Evolutionary conservation across 2,797 vertebrate genomes (phyloP).

Genomic region (Notoglanidium macrostoma): DNA sequence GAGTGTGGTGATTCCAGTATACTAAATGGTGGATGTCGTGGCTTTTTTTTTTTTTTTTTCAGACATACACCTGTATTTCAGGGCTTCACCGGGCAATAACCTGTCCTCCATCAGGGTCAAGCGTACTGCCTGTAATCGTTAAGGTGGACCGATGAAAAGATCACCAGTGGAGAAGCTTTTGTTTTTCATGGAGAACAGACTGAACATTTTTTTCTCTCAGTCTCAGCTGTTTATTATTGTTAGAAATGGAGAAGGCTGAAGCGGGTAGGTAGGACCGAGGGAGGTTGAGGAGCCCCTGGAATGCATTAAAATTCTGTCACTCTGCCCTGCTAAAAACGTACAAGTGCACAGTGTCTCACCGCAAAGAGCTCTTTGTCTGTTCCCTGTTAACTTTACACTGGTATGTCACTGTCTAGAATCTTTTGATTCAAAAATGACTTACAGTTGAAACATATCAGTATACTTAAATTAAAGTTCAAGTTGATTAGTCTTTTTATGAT

Average conservation of each 20-base stretch:
- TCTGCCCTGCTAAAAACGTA: constrained; percentile 26
- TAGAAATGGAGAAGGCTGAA: constrained; percentile 78
- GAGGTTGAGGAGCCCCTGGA: constrained; percentile 73
- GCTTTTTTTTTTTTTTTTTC: neutral
- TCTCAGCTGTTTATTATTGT: constrained; percentile 76
- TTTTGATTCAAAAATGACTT: constrained; percentile 1
- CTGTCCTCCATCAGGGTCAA: constrained; percentile 38
- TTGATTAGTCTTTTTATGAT: neutral
- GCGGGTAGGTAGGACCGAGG: constrained; percentile 73
- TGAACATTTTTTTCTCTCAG: constrained; percentile 65
- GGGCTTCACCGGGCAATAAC: constrained; percentile 60
- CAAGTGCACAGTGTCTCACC: constrained; percentile 36
- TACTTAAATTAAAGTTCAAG: neutral
- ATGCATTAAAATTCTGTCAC: constrained; percentile 74
- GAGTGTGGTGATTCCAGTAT: neutral
- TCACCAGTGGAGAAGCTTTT: constrained; percentile 58
- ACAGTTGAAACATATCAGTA: neutral
- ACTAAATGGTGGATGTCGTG: neutral
- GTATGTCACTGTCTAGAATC: constrained; percentile 1
- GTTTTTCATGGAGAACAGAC: constrained; percentile 58
- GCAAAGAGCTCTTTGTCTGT: constrained; percentile 36
- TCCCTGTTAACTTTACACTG: constrained; percentile 33
- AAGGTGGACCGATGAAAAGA: constrained; percentile 61
- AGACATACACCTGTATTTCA: no score
- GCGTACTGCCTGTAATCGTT: constrained; percentile 34